Evolutionary conservation across 2,888 invertebrate species (phyloP).

Genomic region (Phragmatobia fuliginosa): DNA sequence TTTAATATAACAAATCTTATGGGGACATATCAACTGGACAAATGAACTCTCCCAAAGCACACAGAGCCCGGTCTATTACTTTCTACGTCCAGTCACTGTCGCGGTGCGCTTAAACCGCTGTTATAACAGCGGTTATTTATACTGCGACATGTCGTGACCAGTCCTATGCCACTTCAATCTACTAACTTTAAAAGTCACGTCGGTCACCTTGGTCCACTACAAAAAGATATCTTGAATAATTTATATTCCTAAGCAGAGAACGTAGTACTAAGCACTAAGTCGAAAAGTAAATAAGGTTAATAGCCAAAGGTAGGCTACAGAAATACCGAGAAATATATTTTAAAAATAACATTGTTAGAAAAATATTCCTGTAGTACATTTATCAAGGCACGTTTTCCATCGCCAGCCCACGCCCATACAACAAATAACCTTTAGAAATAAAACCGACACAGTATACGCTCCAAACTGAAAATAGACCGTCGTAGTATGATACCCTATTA

Average conservation of each 20-base stretch:
- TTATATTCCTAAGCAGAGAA: not conserved
- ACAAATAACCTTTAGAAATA: not conserved
- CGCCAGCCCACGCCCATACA: not conserved
- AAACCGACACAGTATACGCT: slow-evolving; percentile 14
- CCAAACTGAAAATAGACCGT: not conserved
- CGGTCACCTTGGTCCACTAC: too few relatives aligned
- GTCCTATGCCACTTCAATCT: too few relatives aligned
- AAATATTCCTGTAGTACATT: not conserved
- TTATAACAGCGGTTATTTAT: too few relatives aligned
- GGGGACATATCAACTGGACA: too few relatives aligned
- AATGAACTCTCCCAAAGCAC: too few relatives aligned
- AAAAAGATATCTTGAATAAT: too few relatives aligned
- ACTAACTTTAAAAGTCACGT: too few relatives aligned
- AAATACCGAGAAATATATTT: not conserved
- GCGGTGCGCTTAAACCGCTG: too few relatives aligned
- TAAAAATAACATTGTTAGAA: not conserved
- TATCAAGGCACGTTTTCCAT: not conserved
- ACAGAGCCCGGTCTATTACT: too few relatives aligned
- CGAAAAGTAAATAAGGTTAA: not conserved
- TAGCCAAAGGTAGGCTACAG: not conserved
- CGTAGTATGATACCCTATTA: slow-evolving; percentile 8
- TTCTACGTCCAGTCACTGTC: too few relatives aligned
- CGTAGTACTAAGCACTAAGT: not conserved
- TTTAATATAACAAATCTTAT: too few relatives aligned
- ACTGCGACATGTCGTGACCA: too few relatives aligned